A percentile compares a stretch with the other conserved stretches of the same genome.
These are phyloP conservation scores for Lamellibrachia luymesi DNA, from an alignment of 1,140 invertebrate genomes.

Conservation along the genomic window DNA sequence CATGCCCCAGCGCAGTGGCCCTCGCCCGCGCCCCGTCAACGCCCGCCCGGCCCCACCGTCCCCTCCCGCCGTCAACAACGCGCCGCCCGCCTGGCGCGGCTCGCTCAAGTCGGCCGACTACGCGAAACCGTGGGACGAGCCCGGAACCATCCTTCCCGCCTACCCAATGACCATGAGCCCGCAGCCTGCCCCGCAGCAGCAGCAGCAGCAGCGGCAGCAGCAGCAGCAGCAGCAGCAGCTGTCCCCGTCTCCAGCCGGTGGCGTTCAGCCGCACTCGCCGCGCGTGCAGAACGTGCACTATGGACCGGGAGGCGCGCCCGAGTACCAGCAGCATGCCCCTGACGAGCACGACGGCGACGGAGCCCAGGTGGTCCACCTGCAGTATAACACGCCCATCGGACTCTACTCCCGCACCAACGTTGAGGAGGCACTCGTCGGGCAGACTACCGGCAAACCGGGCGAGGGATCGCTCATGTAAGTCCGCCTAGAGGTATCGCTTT, in stretches of 20 bases:
- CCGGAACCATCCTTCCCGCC: not conserved
- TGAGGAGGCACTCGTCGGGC: conserved; percentile 29
- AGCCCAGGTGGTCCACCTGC: conserved; percentile 56
- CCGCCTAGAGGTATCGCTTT: not conserved
- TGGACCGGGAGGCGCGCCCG: conserved; percentile 6
- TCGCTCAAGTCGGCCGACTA: conserved; percentile 18
- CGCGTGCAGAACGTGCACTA: conserved; percentile 26
- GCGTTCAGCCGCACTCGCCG: conserved; percentile 20
- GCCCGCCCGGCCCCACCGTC: not conserved
- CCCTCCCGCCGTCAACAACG: not conserved
- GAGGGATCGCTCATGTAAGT: conserved; percentile 24
- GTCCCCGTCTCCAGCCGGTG: not conserved
- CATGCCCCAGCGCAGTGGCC: not conserved
- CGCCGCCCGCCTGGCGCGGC: conserved; percentile 21
- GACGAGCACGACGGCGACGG: conserved; percentile 18
- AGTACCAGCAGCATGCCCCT: conserved; percentile 23
- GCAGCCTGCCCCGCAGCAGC: conserved; percentile 11
- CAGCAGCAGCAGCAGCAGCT: not conserved
- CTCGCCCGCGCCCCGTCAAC: not conserved
- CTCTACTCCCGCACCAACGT: conserved; percentile 35
- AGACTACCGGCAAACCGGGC: conserved; percentile 25
- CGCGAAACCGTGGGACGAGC: conserved; percentile 26
- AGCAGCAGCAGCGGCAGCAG: not conserved
- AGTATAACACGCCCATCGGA: conserved; percentile 38
- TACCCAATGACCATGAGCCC: not conserved